Percentiles rank a stretch among this genome's conserved stretches.
Conservation (phyloP, 1,140 invertebrate genomes). For the Drosophila pseudoobscura region DNA sequence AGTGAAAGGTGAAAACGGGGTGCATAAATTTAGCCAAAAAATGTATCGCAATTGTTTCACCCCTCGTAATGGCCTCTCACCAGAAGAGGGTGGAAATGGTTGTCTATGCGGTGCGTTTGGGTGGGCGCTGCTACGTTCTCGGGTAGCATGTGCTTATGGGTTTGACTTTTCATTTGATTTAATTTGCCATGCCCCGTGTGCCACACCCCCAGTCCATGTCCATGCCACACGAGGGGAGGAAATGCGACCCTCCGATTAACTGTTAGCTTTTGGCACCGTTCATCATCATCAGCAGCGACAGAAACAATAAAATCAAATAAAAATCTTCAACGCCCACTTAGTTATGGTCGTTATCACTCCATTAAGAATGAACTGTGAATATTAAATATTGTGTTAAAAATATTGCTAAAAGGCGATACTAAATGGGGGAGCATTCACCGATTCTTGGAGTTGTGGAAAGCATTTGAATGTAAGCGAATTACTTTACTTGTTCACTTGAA, state of each 20-base stretch:
- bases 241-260: constrained; percentile 52
- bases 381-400: constrained; percentile 17
- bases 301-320: constrained; percentile 81
- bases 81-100: constrained; percentile 34
- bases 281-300: constrained; percentile 30
- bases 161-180: constrained; percentile 81
- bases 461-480: no score
- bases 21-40: constrained; percentile 76
- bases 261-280: constrained; percentile 76
- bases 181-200: constrained; percentile 53
- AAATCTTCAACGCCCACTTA: constrained; percentile 72
- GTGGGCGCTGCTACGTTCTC: constrained; percentile 21
- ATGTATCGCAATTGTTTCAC: constrained; percentile 75
- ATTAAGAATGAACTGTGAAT: constrained; percentile 46
- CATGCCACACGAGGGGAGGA: constrained; percentile 14
- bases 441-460: no score
- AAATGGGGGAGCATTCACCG: background rate
- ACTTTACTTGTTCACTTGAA: no score
- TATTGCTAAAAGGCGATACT: background rate
- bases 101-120: constrained; percentile 16
- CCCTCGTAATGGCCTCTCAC: constrained; percentile 24
- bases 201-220: background rate
- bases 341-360: constrained; percentile 49
- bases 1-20: constrained; percentile 63
- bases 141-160: constrained; percentile 71